Conservation (phyloP, 53 echinoderm and acorn worm genomes). For the Holothuria scabra region DNA sequence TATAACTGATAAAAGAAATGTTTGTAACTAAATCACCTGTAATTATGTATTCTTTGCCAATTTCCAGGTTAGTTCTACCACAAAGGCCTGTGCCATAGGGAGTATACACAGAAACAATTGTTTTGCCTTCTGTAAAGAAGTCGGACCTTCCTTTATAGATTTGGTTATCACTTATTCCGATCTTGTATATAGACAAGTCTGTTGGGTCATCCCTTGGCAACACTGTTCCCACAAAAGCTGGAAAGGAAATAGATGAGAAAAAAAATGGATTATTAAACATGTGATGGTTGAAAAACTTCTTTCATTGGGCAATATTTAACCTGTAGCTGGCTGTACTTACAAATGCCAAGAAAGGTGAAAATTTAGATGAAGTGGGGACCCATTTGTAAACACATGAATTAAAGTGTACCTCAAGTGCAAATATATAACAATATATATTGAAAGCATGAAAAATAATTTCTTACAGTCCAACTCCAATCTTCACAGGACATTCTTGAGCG, state of each 20-base stretch:
- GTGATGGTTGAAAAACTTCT: no score
- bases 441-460: no score
- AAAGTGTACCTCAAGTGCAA: no score
- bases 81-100: background rate
- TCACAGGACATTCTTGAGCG: no score
- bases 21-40: constrained; percentile 4
- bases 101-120: background rate
- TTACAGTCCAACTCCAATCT: no score
- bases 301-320: no score
- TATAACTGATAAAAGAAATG: background rate
- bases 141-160: background rate
- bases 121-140: background rate
- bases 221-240: constrained; percentile 15
- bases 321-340: no score
- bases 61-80: background rate
- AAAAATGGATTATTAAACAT: no score
- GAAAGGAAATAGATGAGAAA: background rate
- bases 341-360: no score
- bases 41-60: background rate
- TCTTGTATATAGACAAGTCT: background rate
- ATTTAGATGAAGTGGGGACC: no score
- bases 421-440: no score
- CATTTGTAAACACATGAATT: no score
- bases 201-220: background rate
- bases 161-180: background rate